Conservation (phyloP, 2,113 vertebrate species). For the Amblyornis subalaris region DNA sequence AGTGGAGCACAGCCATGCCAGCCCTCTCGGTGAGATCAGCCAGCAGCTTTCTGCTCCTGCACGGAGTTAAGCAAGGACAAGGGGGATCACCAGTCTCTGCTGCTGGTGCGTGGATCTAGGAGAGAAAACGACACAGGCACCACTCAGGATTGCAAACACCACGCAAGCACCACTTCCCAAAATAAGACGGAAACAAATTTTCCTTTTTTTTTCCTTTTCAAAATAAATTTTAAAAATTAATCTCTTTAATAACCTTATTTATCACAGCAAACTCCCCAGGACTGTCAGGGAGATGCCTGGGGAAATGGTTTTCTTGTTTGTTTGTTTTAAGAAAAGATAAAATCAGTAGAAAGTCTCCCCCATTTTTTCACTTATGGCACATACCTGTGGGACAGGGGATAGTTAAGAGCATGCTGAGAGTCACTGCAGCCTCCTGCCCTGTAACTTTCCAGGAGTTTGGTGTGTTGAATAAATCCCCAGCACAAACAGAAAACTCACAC, state of each 20-base stretch:
- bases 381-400: neutral
- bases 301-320: neutral
- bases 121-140: neutral
- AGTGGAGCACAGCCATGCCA: constrained; percentile 65
- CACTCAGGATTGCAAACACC: neutral
- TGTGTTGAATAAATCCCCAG: neutral
- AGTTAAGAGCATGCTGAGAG: neutral
- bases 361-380: neutral
- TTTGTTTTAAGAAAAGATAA: neutral
- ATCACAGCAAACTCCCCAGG: neutral
- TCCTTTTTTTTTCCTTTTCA: neutral
- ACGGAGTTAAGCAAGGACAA: neutral
- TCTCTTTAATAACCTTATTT: neutral
- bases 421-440: neutral
- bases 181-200: neutral
- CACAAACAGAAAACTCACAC: neutral
- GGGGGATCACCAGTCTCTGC: neutral
- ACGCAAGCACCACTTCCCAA: neutral
- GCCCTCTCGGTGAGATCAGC: fast-evolving
- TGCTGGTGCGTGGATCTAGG: neutral
- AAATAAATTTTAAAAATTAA: neutral
- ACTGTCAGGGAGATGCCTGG: neutral
- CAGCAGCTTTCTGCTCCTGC: neutral
- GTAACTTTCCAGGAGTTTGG: neutral
- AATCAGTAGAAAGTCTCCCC: neutral